Base-by-base conservation (phyloP, 2,888 invertebrate species). In the Synanthedon formicaeformis region DNA sequence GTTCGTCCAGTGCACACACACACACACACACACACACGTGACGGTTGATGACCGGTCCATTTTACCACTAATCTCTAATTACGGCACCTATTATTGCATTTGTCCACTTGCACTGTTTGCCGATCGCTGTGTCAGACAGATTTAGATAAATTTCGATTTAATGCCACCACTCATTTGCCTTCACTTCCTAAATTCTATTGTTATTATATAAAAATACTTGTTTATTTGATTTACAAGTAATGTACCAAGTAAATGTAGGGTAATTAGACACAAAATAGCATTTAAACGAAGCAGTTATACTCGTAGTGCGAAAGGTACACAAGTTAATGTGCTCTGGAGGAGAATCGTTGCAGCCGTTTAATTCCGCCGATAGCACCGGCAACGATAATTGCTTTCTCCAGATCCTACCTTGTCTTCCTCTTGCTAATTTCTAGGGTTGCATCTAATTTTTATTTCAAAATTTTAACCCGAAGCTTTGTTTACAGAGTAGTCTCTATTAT, bases 41-140 rank as follows among this genome's bases (percentile, higher is more conserved):
- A 13, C 45, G 13, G 66, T 63, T 65, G 66, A 65, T 65, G 67
- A 64, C 58, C 68, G 68, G 68, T 69, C 73, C 65, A 70, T 67
- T 70, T 60, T 63, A 58, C 58, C 64, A 67, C 78, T 82, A 81
- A 80, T 79, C 77, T 78, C 80, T 79, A 81, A 82, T 81, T 75
- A 77, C 66, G 66, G 65, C 53, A 54, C 64, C 70, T 49, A 73
- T 76, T 72, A 78, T 77, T 58, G 54, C 52, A 54, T 51, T 53
- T 45, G 53, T 51, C 16, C 16, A 51, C 40, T 41, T 34, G n/a
- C n/a, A 45, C 13, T 12, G 45, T 45, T 45, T 45, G 13, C 27
- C 27, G n/a, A 50, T 50, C n/a, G 34, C 34, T 45, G 45, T 4
- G 45, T n/a, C n/a, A 14, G 45, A 45, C 14, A 45, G 45, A 45